These are phyloP conservation scores for Archaeoteleia sp. DNA, from an alignment of 2,888 invertebrate genomes.

Conservation along the genomic window DNA sequence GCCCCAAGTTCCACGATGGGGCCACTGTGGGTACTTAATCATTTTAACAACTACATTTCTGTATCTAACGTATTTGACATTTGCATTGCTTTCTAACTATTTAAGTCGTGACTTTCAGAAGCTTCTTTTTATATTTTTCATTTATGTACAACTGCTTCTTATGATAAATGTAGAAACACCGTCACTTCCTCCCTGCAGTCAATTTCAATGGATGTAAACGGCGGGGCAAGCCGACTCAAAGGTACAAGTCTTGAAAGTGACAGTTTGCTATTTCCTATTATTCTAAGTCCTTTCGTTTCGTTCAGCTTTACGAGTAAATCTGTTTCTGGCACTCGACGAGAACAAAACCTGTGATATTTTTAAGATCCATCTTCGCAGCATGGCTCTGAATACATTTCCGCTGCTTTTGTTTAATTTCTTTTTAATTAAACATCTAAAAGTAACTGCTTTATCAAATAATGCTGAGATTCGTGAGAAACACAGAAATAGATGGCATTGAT, in stretches of 20 bases:
- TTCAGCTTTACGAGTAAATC: conserved; percentile 25
- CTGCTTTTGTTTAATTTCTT: conserved; percentile 6
- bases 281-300: conserved; percentile 20
- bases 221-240: conserved; percentile 6
- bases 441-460: too few species aligned
- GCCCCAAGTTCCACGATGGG: too few species aligned
- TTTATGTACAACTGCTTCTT: too few species aligned
- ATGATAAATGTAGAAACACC: too few species aligned
- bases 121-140: background rate
- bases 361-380: conserved; percentile 14
- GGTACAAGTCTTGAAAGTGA: conserved; percentile 18
- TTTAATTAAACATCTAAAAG: too few species aligned
- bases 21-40: too few species aligned
- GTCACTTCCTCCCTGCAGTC: background rate
- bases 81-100: too few species aligned
- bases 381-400: conserved; percentile 8
- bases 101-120: too few species aligned
- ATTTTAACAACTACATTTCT: too few species aligned
- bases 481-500: too few species aligned
- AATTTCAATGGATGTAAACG: conserved; percentile 7
- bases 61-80: too few species aligned
- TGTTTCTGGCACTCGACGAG: conserved; percentile 26
- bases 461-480: too few species aligned
- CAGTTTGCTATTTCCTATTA: conserved; percentile 7
- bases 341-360: conserved; percentile 10